phyloP scores from a whole-genome alignment of 1,140 invertebrate species.

The Patella vulgata region DNA sequence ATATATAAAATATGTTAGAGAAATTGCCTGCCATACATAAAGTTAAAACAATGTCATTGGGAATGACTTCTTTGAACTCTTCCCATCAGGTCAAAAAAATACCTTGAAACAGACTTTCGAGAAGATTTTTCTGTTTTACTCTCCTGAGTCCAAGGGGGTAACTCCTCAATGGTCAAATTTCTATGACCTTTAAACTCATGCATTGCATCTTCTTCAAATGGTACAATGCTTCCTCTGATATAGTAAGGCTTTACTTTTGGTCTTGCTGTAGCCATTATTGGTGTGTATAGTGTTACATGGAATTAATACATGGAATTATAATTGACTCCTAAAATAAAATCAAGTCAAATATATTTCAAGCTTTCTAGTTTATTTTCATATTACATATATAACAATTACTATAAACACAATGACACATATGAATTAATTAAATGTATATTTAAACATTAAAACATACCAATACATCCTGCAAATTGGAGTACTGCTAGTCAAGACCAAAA shows the following conservation, averaged over 20 bases:
- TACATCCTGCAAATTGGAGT: no score
- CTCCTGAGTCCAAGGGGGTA: conserved; percentile 44
- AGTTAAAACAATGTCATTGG: no score
- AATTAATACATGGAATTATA: neutral
- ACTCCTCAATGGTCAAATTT: conserved; percentile 53
- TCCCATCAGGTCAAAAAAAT: no score
- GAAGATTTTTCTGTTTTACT: conserved; percentile 29
- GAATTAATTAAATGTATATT: no score
- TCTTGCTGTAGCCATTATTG: conserved; percentile 16
- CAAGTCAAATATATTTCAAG: conserved; percentile 4
- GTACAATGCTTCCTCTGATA: conserved; percentile 28
- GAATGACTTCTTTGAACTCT: no score
- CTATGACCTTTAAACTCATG: conserved; percentile 65
- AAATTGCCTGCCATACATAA: no score
- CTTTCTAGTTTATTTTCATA: conserved; percentile 15
- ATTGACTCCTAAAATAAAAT: no score
- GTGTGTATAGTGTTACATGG: neutral
- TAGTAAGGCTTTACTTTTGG: conserved; percentile 39
- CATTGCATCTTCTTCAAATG: conserved; percentile 57
- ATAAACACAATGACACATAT: no score
- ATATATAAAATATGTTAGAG: no score
- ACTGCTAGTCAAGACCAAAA: no score
- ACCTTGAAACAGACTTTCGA: conserved; percentile 50
- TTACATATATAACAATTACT: conserved; percentile 20
- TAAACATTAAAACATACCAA: no score